A percentile compares a stretch with the other conserved stretches of the same genome.
phyloP scores from a whole-genome alignment of 2,888 invertebrate genomes.

The Diaperis boleti region DNA sequence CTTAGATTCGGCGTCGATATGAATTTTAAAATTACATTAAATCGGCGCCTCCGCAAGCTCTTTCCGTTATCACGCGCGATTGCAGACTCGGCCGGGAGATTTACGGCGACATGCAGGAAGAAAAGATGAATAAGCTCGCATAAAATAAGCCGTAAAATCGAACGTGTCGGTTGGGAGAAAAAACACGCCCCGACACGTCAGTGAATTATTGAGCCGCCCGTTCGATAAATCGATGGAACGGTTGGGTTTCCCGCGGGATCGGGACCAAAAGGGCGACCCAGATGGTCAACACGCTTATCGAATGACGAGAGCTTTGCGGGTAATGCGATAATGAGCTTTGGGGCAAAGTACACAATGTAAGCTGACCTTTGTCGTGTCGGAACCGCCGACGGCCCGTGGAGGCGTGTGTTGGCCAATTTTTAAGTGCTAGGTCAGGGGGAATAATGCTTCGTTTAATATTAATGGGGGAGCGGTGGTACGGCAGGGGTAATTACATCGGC shows the following conservation, averaged over 20 bases:
- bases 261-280: not conserved
- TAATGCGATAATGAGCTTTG: conserved; percentile 20
- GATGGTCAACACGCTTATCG: conserved; percentile 10
- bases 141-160: conserved; percentile 2
- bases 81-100: not conserved
- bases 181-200: conserved; percentile 4
- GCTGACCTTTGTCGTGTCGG: conserved; percentile 5
- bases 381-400: too few relatives aligned
- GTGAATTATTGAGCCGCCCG: conserved; percentile 6
- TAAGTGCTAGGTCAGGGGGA: conserved; percentile 1
- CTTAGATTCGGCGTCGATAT: conserved; percentile 3
- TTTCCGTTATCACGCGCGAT: conserved; percentile 1
- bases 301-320: conserved; percentile 4
- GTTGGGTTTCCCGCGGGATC: not conserved
- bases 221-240: conserved; percentile 14
- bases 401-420: too few relatives aligned
- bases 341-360: conserved; percentile 9
- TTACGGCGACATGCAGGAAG: not conserved
- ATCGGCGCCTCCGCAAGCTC: conserved; percentile 6
- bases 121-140: conserved; percentile 4
- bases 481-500: not conserved
- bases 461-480: not conserved
- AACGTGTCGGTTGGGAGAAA: not conserved
- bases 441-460: conserved; percentile 4
- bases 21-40: conserved; percentile 24